Conservation (phyloP, 2,888 invertebrate genomes). For the Azorinus chamasolen region DNA sequence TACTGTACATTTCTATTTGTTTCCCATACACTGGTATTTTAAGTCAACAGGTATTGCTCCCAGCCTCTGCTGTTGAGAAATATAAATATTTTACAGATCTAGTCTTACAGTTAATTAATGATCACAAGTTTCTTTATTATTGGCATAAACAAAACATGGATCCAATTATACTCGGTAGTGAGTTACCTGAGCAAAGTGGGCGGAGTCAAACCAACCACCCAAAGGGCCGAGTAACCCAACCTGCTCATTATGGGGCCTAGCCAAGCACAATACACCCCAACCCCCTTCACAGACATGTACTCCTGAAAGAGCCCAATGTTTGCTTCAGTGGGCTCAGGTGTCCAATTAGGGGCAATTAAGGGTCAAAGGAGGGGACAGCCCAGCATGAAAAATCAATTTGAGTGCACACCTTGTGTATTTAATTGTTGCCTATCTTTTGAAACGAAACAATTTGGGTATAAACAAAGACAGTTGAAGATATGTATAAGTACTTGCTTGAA, state of each 20-base stretch:
- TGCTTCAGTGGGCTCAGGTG: slow-evolving; percentile 57
- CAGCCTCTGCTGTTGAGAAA: too few species aligned
- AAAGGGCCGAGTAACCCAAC: slow-evolving; percentile 49
- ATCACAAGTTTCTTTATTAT: too few species aligned
- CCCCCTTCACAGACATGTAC: slow-evolving; percentile 50
- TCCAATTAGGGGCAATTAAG: slow-evolving; percentile 62
- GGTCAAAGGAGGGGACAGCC: slow-evolving; percentile 52
- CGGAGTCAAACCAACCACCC: slow-evolving; percentile 41
- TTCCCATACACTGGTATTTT: too few species aligned
- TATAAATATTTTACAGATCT: too few species aligned
- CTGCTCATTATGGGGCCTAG: slow-evolving; percentile 50
- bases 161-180: neutral
- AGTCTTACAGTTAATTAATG: slow-evolving; percentile 6
- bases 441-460: too few species aligned
- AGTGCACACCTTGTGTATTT: slow-evolving; percentile 35
- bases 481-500: too few species aligned
- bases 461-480: too few species aligned
- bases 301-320: slow-evolving; percentile 28
- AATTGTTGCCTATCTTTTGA: too few species aligned
- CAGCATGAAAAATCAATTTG: slow-evolving; percentile 56
- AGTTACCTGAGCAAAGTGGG: slow-evolving; percentile 22
- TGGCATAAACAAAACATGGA: slow-evolving; percentile 7
- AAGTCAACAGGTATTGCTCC: too few species aligned
- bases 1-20: too few species aligned
- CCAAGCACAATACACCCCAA: slow-evolving; percentile 41